Evolutionary conservation across 2,888 invertebrate genomes (phyloP), one percentile per base, ranked within the genome.

Genomic region (Monochamus alternatus): DNA sequence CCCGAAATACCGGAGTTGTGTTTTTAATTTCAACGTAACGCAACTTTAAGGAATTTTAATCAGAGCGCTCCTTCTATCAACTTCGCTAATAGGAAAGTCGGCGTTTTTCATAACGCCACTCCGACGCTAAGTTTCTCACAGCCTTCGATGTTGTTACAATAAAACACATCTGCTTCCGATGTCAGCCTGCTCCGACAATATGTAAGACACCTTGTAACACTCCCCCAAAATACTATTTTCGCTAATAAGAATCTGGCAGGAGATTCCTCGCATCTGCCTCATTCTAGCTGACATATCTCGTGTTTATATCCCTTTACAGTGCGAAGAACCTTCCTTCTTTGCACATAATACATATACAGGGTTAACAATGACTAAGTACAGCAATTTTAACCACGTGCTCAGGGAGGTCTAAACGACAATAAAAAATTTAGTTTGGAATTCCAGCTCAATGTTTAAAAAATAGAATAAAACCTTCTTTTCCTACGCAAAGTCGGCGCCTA

Each of bases 151-250:
- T 78, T 74, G 68, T 74, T 71, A 81, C 84, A 80, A 85, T 85
- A 85, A 84, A 84, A 80, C 82, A 78, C 85, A 85, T 80, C 84
- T 82, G 85, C 74, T 77, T 63, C 80, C 74, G 67, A 77, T 81
- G 83, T 80, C 82, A 78, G 75, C 75, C 80, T 80, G 80, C 80
- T 78, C 76, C 73, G 79, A 78, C 77, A 82, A 83, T 79, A 81
- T 84, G 84, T 84, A 84, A 85, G 83, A 85, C 83, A 85, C 84
- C 84, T 83, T 84, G 84, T 84, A 82, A 83, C 81, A 78, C 75
- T 77, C 81, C 81, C 81, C 78, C 80, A 66, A 78, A 78, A 80
- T 76, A 78, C 78, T 79, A 77, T 78, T 78, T 72, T 75, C 76
- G 72, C 74, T 81, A 81, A 82, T 82, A 83, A 82, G 81, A 78